Base-by-base conservation (phyloP, 92 coral and sea anemone species). In the Virgularia gustaviana region DNA sequence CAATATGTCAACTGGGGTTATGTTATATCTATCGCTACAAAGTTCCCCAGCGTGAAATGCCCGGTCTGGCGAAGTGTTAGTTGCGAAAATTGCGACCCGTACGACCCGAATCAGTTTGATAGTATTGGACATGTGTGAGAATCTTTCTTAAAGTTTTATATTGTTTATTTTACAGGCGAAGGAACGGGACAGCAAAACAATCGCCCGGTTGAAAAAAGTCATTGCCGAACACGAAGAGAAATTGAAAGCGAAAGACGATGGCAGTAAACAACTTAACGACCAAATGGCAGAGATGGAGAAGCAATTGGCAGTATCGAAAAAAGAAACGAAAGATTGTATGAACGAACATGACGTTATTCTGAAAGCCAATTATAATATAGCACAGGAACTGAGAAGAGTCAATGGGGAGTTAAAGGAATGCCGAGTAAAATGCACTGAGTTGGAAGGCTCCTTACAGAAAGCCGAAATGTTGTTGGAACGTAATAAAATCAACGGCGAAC, bases 351-450 rank as follows among this genome's bases (percentile, higher is more conserved):
- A 87, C 36, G 38, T 52, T 19, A 33, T 78, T 0, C 57, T 81
- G 31, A 83, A 78, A 55, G 84, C 84, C 35, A 85, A 85, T 52
- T 67, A 73, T 61, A 79, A 74, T 13, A 86, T 84, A 1, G 79
- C 83, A 25, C 86, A 85, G 41, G 78, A 85, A 24, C 81, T 86
- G 20, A 83, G 90, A 52, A 81, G 83, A 72, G 67, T 86, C 13
- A 84, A 83, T 61, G 84, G 94, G 33, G 96, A 92, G 71, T 84
- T 92, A 8, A 80, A 79, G 35, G 74, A 92, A 63, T 81, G 90
- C 3, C 98, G 86, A 42, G 85, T 82, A 52, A 78, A 95, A 8
- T 89, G 95, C 63, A 47, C 85, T 9, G 98, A 92, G 42, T 59
- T 92, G 73, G 98, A 89, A 55, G 87, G 87, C 9, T 74, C 83